A percentile compares a stretch with the other conserved stretches of the same genome.
phyloP scores from a whole-genome alignment of 1,140 invertebrate genomes.

The Dolichoris vasculosae region DNA sequence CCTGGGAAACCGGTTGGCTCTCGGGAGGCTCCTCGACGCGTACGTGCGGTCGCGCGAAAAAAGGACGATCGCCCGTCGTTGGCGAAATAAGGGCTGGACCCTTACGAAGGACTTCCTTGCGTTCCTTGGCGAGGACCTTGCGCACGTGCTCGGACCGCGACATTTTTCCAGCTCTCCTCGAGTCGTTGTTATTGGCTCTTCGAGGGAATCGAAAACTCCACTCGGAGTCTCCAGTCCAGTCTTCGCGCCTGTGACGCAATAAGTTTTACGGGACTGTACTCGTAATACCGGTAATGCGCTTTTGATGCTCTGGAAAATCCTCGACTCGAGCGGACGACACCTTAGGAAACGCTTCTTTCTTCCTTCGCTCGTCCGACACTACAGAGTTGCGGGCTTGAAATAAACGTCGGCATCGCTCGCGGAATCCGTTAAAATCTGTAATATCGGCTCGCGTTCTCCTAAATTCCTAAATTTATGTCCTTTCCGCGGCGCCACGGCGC shows the following conservation, averaged over 20 bases:
- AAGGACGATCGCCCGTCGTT: constrained; percentile 52
- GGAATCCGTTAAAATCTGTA: background rate
- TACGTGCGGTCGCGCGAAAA: constrained; percentile 1
- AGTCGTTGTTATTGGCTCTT: background rate
- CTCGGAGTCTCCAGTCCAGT: no score
- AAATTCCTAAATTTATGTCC: no score
- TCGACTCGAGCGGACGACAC: background rate
- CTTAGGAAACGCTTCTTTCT: background rate
- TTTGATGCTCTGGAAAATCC: background rate
- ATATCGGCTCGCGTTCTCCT: background rate
- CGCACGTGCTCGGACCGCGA: background rate
- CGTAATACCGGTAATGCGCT: background rate
- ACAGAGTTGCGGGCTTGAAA: background rate
- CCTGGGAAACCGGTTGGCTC: constrained; percentile 74
- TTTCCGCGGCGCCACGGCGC: no score
- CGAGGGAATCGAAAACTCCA: background rate
- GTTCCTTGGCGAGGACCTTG: background rate
- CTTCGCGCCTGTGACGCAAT: background rate
- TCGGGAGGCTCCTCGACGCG: constrained; percentile 49
- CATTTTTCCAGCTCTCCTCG: background rate
- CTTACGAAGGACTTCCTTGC: background rate
- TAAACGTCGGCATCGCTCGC: background rate
- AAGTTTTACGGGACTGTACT: constrained; percentile 2
- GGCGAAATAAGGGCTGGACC: constrained; percentile 43
- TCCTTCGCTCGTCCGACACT: background rate